phyloP scores from a whole-genome alignment of 2,797 vertebrate genomes.

The Eutrigla gurnardus region DNA sequence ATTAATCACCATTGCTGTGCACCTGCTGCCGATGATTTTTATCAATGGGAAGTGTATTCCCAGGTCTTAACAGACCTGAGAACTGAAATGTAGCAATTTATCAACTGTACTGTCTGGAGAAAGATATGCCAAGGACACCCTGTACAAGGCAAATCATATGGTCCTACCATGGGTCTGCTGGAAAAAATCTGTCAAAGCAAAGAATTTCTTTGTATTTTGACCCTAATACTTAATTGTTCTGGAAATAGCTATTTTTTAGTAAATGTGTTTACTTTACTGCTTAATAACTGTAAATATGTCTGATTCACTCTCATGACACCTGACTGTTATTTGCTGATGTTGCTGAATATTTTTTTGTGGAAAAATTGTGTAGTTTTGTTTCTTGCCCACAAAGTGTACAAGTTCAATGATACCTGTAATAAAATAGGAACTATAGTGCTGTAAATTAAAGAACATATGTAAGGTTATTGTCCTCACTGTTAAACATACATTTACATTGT shows the following conservation, averaged over 20 bases:
- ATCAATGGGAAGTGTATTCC: constrained; percentile 56
- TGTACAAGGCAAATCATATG: constrained; percentile 18
- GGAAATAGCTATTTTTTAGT: too few relatives aligned
- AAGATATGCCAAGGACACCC: constrained; percentile 48
- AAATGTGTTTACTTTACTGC: too few relatives aligned
- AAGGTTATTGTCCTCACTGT: too few relatives aligned
- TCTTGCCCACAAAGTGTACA: too few relatives aligned
- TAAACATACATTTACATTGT: too few relatives aligned
- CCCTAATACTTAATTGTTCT: not conserved
- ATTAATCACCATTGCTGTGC: constrained; percentile 66
- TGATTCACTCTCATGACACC: not conserved
- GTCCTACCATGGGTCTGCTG: constrained; percentile 7
- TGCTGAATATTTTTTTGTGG: too few relatives aligned
- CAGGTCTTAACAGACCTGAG: constrained; percentile 43
- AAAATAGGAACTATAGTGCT: too few relatives aligned
- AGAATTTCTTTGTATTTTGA: not conserved
- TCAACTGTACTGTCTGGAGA: constrained; percentile 35
- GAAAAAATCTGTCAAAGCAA: constrained; percentile 35
- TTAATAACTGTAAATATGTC: not conserved
- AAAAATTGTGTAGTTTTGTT: too few relatives aligned
- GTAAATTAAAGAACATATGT: too few relatives aligned
- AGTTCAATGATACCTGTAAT: too few relatives aligned
- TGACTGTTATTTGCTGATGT: not conserved
- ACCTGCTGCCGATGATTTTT: constrained; percentile 65
- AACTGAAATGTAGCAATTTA: constrained; percentile 51